A percentile compares a stretch with the other conserved stretches of the same genome.
Evolutionary conservation across 2,888 invertebrate genomes (phyloP).

Genomic region (Idaea biselata): DNA sequence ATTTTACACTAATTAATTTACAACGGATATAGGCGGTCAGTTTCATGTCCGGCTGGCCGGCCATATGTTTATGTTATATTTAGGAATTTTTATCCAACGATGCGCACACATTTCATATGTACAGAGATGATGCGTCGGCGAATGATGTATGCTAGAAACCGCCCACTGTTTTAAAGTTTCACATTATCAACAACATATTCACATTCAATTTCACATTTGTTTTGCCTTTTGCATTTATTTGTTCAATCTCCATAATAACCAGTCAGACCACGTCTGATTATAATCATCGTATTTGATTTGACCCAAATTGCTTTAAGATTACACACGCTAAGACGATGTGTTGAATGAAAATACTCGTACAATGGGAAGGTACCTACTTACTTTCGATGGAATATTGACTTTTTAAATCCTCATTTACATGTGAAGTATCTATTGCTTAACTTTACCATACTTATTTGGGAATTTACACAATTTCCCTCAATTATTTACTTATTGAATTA

Average conservation of each 20-base stretch:
- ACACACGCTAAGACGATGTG: not conserved
- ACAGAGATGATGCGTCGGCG: constrained; percentile 52
- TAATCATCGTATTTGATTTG: not conserved
- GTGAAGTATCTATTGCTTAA: not conserved
- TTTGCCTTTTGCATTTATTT: not conserved
- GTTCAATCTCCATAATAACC: not conserved
- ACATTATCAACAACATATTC: constrained; percentile 16
- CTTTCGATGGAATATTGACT: not conserved
- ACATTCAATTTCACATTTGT: constrained; percentile 13
- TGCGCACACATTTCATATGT: constrained; percentile 36
- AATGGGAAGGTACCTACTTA: not conserved
- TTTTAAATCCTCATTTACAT: not conserved
- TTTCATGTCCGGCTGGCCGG: constrained; percentile 57
- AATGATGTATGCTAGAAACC: constrained; percentile 65
- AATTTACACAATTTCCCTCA: not conserved
- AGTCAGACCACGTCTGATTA: not conserved
- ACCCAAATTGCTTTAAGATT: constrained; percentile 1
- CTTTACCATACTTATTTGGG: not conserved
- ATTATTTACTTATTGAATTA: not conserved
- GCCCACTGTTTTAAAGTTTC: constrained; percentile 50
- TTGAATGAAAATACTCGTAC: not conserved
- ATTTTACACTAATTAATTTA: constrained; percentile 25
- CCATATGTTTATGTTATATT: constrained; percentile 76
- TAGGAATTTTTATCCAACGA: constrained; percentile 65
- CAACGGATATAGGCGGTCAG: constrained; percentile 49